Conservation (phyloP, 2,888 invertebrate genomes). For the Fissipunctia ypsillon region DNA sequence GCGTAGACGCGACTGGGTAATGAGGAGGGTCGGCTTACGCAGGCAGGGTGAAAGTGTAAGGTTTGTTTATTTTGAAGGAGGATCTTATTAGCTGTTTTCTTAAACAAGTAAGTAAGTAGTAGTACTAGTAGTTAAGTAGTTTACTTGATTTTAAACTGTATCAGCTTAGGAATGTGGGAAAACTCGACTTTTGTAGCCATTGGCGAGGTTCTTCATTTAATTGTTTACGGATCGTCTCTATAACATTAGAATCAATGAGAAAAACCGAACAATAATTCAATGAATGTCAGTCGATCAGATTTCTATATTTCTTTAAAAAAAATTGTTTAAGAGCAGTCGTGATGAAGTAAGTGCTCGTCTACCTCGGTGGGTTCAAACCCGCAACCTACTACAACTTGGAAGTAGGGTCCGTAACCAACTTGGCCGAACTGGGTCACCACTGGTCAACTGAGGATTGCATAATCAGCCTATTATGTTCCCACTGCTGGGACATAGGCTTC, state of each 20-base stretch:
- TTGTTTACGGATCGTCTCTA: background rate
- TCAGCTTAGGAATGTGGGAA: background rate
- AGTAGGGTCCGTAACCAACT: background rate
- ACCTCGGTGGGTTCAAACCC: background rate
- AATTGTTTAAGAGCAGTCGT: background rate
- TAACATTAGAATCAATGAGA: background rate
- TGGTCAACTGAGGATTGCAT: background rate
- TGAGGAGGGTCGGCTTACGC: conserved; percentile 28
- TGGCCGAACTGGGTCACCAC: too few relatives aligned
- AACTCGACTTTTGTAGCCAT: background rate
- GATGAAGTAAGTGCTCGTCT: background rate
- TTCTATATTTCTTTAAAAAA: background rate
- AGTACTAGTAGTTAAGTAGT: too few relatives aligned
- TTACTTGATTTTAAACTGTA: too few relatives aligned
- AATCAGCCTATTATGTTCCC: too few relatives aligned
- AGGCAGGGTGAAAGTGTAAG: background rate
- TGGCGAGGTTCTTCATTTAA: too few relatives aligned
- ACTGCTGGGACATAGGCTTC: too few relatives aligned
- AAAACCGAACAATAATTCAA: background rate
- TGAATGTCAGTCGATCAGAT: background rate
- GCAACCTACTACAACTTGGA: background rate
- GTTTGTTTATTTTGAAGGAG: conserved; percentile 8
- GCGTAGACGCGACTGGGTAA: conserved; percentile 43
- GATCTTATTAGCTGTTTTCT: background rate
- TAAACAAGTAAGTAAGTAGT: too few relatives aligned